Evolutionary conservation across 2,888 invertebrate genomes (phyloP).

Genomic region (Arenicola marina): DNA sequence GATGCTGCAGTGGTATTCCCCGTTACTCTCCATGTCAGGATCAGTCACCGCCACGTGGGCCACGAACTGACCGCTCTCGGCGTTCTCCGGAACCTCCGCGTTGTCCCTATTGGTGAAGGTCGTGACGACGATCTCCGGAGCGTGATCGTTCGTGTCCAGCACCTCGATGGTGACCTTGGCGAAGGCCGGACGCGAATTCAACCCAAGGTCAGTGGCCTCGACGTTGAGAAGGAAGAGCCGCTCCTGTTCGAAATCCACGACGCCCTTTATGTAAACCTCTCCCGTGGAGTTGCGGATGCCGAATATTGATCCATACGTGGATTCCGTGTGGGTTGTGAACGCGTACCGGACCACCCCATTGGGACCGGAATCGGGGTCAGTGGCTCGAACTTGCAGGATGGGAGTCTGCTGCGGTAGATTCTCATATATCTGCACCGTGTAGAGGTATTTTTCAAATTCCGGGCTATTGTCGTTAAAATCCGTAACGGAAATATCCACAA

Average conservation of each 20-base stretch:
- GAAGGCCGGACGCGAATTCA: slow-evolving; percentile 21
- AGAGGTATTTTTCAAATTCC: slow-evolving; percentile 9
- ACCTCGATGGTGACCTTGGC: slow-evolving; percentile 27
- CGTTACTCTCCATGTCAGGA: slow-evolving; percentile 5
- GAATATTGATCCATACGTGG: slow-evolving; percentile 20
- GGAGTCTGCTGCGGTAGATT: slow-evolving; percentile 72
- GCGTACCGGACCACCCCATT: slow-evolving; percentile 76
- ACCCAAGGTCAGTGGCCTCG: slow-evolving; percentile 26
- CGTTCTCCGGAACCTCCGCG: slow-evolving; percentile 16
- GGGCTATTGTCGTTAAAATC: slow-evolving; percentile 23
- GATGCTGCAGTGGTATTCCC: slow-evolving; percentile 14
- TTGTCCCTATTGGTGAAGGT: background rate
- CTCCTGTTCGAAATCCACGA: slow-evolving; percentile 30
- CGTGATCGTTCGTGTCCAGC: slow-evolving; percentile 17
- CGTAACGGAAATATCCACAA: slow-evolving; percentile 9
- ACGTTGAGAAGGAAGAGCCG: slow-evolving; percentile 26
- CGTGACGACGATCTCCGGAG: slow-evolving; percentile 17
- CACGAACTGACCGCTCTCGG: slow-evolving; percentile 13
- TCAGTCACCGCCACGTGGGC: slow-evolving; percentile 16
- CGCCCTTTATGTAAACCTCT: slow-evolving; percentile 22
- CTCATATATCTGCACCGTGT: slow-evolving; percentile 9
- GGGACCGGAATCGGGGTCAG: slow-evolving; percentile 83
- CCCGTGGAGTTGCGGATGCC: slow-evolving; percentile 24
- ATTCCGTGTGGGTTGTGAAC: slow-evolving; percentile 19
- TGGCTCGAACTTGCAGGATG: slow-evolving; percentile 64